Conservation (phyloP, 2,113 vertebrate species). For the Tylochromis polylepis region DNA sequence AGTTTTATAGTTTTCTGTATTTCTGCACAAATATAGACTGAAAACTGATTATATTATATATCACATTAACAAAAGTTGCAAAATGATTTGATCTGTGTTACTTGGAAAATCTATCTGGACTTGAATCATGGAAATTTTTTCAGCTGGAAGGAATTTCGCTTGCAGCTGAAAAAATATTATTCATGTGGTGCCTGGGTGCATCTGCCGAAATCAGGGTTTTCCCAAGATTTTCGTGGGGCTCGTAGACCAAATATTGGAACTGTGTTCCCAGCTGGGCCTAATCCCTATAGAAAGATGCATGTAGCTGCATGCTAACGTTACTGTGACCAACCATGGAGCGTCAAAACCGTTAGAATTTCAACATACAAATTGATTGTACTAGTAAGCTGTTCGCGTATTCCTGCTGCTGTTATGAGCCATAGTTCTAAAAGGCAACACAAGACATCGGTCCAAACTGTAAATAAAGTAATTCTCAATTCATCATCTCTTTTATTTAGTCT, state of each 20-base stretch:
- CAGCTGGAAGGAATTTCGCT: not conserved
- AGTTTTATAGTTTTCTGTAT: not conserved
- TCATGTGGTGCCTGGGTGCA: accelerated
- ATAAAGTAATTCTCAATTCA: not conserved
- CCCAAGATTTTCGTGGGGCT: not conserved
- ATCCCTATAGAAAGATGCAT: not conserved
- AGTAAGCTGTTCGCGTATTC: not conserved
- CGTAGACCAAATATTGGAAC: not conserved
- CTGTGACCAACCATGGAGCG: not conserved
- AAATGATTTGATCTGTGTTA: not conserved
- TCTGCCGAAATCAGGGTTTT: not conserved
- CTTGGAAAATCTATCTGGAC: not conserved
- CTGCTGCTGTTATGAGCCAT: not conserved
- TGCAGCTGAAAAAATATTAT: slow-evolving; percentile 8
- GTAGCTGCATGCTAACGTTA: not conserved
- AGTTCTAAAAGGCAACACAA: not conserved
- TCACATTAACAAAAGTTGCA: not conserved
- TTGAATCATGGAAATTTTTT: not conserved
- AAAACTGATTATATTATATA: not conserved
- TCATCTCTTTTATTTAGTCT: not conserved
- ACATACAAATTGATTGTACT: not conserved
- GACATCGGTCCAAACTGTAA: accelerated
- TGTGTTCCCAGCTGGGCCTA: not conserved
- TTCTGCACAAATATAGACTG: not conserved
- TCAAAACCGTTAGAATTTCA: not conserved